These are phyloP conservation scores for Anisognathus igniventris DNA, from an alignment of 2,797 vertebrate genomes.

Conservation along the genomic window DNA sequence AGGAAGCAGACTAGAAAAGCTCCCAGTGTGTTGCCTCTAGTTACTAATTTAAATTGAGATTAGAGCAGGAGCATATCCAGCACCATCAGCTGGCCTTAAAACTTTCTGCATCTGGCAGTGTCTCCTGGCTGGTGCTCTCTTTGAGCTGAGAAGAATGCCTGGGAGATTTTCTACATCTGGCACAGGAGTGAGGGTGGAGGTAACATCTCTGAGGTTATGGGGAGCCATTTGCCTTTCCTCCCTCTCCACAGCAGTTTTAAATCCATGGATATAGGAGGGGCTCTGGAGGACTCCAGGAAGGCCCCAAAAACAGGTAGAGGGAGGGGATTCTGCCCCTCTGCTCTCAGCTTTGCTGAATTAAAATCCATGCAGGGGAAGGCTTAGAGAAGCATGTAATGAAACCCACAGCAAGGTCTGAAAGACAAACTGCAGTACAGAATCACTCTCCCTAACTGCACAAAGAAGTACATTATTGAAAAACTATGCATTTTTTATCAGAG, in stretches of 20 bases:
- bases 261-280: too few species aligned
- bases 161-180: not conserved
- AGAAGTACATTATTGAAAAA: not conserved
- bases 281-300: not conserved
- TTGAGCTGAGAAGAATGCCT: not conserved
- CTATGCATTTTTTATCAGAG: not conserved
- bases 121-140: not conserved
- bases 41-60: slow-evolving; percentile 61
- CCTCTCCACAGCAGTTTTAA: not conserved
- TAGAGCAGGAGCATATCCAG: slow-evolving; percentile 11
- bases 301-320: not conserved
- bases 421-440: not conserved
- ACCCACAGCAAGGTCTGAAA: not conserved
- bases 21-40: not conserved
- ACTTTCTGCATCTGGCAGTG: not conserved
- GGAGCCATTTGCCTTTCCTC: not conserved
- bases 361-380: not conserved
- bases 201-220: not conserved
- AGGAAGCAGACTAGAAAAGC: slow-evolving; percentile 30
- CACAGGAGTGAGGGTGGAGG: not conserved
- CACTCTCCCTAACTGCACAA: not conserved
- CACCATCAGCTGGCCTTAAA: not conserved
- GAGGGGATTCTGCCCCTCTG: not conserved
- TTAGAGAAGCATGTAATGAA: not conserved
- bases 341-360: not conserved